Percentiles rank a stretch among this genome's conserved stretches.
Evolutionary conservation across 2,797 vertebrate species (phyloP).

Genomic region (Botia kubotai): DNA sequence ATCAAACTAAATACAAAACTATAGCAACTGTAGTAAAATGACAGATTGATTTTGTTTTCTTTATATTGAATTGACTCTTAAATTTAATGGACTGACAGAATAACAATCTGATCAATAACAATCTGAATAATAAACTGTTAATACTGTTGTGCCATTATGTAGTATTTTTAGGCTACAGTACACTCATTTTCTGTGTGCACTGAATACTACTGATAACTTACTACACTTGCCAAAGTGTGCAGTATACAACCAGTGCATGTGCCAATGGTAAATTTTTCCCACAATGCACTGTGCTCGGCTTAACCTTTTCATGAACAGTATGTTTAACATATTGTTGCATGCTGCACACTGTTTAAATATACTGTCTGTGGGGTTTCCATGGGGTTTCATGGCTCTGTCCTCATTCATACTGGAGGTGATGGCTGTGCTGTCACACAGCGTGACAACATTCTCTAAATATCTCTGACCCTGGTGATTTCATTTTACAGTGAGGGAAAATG

Average conservation of each 20-base stretch:
- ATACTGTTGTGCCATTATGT: too few species aligned
- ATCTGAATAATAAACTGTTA: too few species aligned
- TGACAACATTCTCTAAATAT: not conserved
- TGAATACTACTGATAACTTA: not conserved
- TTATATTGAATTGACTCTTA: too few species aligned
- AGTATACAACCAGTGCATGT: not conserved
- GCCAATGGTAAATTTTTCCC: not conserved
- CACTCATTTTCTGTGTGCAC: too few species aligned
- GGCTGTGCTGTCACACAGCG: not conserved
- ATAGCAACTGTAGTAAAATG: too few species aligned
- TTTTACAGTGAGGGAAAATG: too few species aligned
- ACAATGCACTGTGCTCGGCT: not conserved
- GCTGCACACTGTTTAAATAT: not conserved
- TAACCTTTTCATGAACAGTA: not conserved
- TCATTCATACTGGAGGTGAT: slow-evolving; percentile 23
- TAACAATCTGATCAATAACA: too few species aligned
- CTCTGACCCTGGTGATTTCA: not conserved
- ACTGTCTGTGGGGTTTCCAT: not conserved
- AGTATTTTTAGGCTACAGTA: too few species aligned
- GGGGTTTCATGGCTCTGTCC: not conserved
- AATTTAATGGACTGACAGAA: too few species aligned
- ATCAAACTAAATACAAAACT: too few species aligned
- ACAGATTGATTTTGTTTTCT: too few species aligned
- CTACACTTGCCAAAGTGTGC: not conserved
- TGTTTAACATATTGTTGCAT: not conserved